These are phyloP conservation scores for Scaptomyza pallida DNA, from an alignment of 1,140 invertebrate genomes.

Conservation along the genomic window DNA sequence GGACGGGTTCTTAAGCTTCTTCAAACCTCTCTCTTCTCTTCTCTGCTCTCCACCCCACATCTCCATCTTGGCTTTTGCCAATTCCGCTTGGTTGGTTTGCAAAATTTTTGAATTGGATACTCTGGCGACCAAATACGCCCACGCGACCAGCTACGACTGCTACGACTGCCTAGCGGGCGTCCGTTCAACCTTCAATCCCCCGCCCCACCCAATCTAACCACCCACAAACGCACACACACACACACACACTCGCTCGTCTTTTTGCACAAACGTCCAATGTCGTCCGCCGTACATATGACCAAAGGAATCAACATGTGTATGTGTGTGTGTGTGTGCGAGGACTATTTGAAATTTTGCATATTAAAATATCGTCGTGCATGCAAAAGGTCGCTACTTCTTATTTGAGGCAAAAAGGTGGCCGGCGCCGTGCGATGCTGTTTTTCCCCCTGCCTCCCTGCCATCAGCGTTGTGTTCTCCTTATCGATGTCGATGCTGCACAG, in stretches of 20 bases:
- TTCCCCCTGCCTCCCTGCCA: conserved; percentile 6
- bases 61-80: conserved; percentile 38
- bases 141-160: conserved; percentile 43
- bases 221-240: too few relatives aligned
- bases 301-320: conserved; percentile 53
- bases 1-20: conserved; percentile 26
- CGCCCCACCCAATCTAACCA: neutral
- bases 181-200: conserved; percentile 7
- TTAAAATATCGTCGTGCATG: conserved; percentile 81
- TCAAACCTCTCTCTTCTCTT: neutral
- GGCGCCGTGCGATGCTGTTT: conserved; percentile 32
- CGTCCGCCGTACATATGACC: conserved; percentile 64
- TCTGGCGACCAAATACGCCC: conserved; percentile 61
- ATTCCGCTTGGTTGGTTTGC: conserved; percentile 77
- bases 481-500: conserved; percentile 8
- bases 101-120: conserved; percentile 81
- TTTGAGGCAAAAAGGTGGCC: conserved; percentile 61
- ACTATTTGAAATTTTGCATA: conserved; percentile 80
- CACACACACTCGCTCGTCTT: conserved; percentile 9
- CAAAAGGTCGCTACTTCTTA: conserved; percentile 69
- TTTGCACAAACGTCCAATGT: conserved; percentile 21
- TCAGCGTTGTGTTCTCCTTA: neutral
- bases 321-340: conserved; percentile 41
- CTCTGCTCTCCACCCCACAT: too few relatives aligned
- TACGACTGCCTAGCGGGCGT: conserved; percentile 51